phyloP scores from a whole-genome alignment of 2,113 vertebrate species.

The Probosciger aterrimus region DNA sequence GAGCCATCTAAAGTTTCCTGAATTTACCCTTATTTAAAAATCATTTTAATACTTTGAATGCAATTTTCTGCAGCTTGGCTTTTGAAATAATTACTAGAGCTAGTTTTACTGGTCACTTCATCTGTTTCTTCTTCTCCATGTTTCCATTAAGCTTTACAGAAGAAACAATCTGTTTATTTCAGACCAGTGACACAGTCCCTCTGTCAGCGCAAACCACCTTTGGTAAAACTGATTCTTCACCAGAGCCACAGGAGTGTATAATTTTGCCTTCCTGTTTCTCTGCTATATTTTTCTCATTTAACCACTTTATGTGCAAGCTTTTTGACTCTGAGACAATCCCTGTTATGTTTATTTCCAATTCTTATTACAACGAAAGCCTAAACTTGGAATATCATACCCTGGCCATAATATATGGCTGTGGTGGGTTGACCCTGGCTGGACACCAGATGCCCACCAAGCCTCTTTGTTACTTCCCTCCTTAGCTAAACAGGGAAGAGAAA shows the following conservation, averaged over 20 bases:
- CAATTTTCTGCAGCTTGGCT: neutral
- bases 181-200: neutral
- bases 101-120: neutral
- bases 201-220: neutral
- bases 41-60: neutral
- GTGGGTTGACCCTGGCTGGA: too few relatives aligned
- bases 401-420: neutral
- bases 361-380: neutral
- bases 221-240: neutral
- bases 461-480: too few relatives aligned
- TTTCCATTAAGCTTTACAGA: neutral
- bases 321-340: neutral
- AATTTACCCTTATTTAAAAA: neutral
- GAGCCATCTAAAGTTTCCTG: neutral
- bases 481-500: too few relatives aligned
- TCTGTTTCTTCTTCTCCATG: neutral
- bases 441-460: too few relatives aligned
- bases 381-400: neutral
- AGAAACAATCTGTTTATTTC: neutral
- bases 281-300: neutral
- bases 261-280: neutral
- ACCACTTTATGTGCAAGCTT: neutral
- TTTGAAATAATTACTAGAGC: neutral
- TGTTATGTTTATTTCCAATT: neutral
- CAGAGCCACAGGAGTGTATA: rapidly evolving